A percentile compares a stretch with the other conserved stretches of the same genome.
phyloP scores from a whole-genome alignment of 2,113 vertebrate species.

The Brachionichthys hirsutus region DNA sequence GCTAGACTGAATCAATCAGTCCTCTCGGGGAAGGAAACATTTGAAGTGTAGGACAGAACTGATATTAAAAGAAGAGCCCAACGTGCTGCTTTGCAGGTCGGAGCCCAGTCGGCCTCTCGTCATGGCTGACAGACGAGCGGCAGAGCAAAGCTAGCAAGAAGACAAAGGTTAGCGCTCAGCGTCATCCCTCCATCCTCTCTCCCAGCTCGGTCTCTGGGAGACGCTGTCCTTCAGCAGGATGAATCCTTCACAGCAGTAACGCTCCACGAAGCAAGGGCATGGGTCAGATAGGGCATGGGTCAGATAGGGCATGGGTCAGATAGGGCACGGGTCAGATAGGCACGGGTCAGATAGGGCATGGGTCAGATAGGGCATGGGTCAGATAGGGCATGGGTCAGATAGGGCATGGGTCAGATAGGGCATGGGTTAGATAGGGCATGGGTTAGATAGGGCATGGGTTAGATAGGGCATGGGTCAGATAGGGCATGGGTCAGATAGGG shows the following conservation, averaged over 20 bases:
- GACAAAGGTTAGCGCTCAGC: constrained; percentile 27
- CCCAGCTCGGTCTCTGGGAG: constrained; percentile 5
- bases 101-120: not conserved
- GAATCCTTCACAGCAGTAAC: not conserved
- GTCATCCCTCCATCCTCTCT: constrained; percentile 19
- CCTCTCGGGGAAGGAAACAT: constrained; percentile 50
- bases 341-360: too few species aligned
- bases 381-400: too few species aligned
- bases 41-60: constrained; percentile 34
- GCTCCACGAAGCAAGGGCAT: too few species aligned
- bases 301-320: too few species aligned
- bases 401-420: too few species aligned
- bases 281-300: too few species aligned
- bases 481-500: too few species aligned
- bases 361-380: too few species aligned
- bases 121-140: not conserved
- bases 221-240: not conserved
- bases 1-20: constrained; percentile 55
- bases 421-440: too few species aligned
- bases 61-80: constrained; percentile 23
- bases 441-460: too few species aligned
- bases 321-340: too few species aligned
- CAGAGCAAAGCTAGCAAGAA: constrained; percentile 1
- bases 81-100: constrained; percentile 10
- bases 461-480: too few species aligned